Base-by-base conservation (phyloP, 1,140 invertebrate species). In the Bicyclus anynana region DNA sequence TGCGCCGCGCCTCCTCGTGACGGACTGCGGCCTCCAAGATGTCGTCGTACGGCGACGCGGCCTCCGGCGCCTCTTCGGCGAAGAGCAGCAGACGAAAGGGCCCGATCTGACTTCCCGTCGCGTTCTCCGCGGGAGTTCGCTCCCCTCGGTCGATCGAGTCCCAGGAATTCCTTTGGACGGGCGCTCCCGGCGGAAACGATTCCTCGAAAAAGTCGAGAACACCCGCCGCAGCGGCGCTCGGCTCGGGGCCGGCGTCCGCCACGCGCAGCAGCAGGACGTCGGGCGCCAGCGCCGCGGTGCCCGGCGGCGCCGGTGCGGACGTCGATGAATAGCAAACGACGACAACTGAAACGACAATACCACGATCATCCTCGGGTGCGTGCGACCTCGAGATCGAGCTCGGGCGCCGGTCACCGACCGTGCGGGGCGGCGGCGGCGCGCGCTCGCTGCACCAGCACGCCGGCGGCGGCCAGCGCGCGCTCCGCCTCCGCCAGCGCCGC, bases 391-490 rank as follows among this genome's bases (percentile, higher is more conserved):
- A n/a, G n/a, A n/a, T n/a, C n/a, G n/a, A n/a, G n/a, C n/a, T n/a
- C 13, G 17, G 7, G 16, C n/a, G 9, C 18, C 12, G 10, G 47
- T 6, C 40, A 37, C 56, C 51, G 38, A 78, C 77, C 77, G 23
- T 77, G 68, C 2, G 69, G 69, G 18, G 51, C 29, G 10, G 65
- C 6, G 38, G 52, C 38, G 2, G 62, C 42, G 5, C 44, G 17
- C 42, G 5, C 42, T 16, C 60, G 54, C 10, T 57, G 62, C 27
- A 77, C 69, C 2, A 27, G 17, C 2, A 77, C 29, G 12, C 73
- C 76, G 2, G 59, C 67, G 0, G 50, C 57, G 18, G 55, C 20
- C 13, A 83, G 69, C 9, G 67, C 67, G 17, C 38, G 40, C 16
- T 67, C 63, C 4, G 70, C 42, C 7, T 61, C 42, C 12, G 33